Conservation (phyloP, 2,888 invertebrate species). For the Cerastis rubricosa region DNA sequence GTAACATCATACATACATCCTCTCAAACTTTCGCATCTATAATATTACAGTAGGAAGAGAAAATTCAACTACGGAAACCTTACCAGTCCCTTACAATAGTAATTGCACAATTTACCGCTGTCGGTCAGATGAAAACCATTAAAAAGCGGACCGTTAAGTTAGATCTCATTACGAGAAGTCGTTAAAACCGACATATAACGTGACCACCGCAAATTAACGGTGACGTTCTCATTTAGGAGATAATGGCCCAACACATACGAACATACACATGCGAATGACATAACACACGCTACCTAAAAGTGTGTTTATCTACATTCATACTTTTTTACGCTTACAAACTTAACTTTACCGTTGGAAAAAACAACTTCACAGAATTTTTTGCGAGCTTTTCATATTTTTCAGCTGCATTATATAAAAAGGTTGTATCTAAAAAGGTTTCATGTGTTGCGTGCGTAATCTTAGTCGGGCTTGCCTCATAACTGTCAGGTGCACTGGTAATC, state of each 20-base stretch:
- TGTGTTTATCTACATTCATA: not conserved
- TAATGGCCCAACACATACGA: conserved; percentile 24
- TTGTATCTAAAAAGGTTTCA: conserved; percentile 59
- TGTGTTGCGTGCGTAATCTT: conserved; percentile 76
- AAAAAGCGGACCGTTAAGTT: conserved; percentile 27
- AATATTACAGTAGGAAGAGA: too few relatives aligned
- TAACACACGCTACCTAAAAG: not conserved
- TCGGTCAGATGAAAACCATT: conserved; percentile 27
- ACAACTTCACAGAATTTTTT: not conserved
- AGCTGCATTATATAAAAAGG: conserved; percentile 35
- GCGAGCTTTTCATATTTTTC: not conserved
- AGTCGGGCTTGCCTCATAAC: conserved; percentile 64
- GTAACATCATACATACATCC: too few relatives aligned
- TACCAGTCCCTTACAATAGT: not conserved
- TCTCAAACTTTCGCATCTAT: too few relatives aligned
- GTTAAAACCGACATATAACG: conserved; percentile 46
- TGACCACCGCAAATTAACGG: conserved; percentile 38
- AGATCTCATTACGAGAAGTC: conserved; percentile 49
- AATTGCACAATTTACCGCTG: not conserved
- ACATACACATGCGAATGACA: conserved; percentile 5
- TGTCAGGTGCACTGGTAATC: conserved; percentile 74
- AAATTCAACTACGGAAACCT: not conserved
- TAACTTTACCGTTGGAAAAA: conserved; percentile 18
- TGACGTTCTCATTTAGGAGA: conserved; percentile 32
- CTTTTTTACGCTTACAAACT: not conserved